Conservation (phyloP, 2,888 invertebrate genomes). For the Leucophenga montana region DNA sequence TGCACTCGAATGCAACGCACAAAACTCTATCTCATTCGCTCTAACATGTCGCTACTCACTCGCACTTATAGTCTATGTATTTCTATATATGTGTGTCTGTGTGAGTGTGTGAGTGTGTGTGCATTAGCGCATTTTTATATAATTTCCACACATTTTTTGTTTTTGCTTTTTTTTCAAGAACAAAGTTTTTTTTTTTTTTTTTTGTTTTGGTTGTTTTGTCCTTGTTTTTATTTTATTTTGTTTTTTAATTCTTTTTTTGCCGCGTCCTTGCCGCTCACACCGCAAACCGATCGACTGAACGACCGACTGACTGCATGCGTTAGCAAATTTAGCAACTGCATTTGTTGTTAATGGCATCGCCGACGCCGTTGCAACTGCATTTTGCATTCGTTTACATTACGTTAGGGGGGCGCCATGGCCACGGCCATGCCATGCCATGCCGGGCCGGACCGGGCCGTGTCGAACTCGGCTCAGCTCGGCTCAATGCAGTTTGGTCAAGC, state of each 20-base stretch:
- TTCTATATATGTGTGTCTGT: neutral
- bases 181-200: neutral
- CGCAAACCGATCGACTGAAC: neutral
- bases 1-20: too few species aligned
- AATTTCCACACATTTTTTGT: constrained; percentile 50
- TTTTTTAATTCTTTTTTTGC: constrained; percentile 18
- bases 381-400: constrained; percentile 35
- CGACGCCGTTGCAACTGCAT: constrained; percentile 31
- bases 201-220: constrained; percentile 59
- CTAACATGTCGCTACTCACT: neutral
- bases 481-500: too few species aligned
- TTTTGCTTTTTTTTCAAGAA: constrained; percentile 1
- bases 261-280: constrained; percentile 57
- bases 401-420: neutral
- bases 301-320: constrained; percentile 24
- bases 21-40: too few species aligned
- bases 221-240: constrained; percentile 39
- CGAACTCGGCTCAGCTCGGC: too few species aligned
- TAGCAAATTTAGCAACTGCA: constrained; percentile 35
- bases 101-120: constrained; percentile 28
- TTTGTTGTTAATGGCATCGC: constrained; percentile 12
- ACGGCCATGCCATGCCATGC: too few species aligned
- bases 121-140: constrained; percentile 61
- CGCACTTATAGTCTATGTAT: neutral
- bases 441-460: too few species aligned